Evolutionary conservation across 2,888 invertebrate genomes (phyloP), one percentile per base, ranked within the genome.

Genomic region (Camptogramma bilineatum): DNA sequence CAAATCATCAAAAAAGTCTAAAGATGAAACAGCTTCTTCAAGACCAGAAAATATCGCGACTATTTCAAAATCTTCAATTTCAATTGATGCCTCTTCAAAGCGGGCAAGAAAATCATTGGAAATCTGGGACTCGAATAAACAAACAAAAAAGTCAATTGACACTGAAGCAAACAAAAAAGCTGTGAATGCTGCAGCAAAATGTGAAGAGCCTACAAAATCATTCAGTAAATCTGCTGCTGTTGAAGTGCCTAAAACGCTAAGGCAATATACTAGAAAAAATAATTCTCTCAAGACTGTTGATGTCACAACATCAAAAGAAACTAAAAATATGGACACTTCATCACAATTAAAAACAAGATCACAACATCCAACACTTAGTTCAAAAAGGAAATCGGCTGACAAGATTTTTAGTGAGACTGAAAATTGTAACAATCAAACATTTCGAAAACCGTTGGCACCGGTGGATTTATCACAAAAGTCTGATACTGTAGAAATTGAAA

Each of bases 401-500:
- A 17, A 13, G 7, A 46, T 31, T 34, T 46, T 13, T 34, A 24
- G 21, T 39, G 4, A 0, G 18, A 18, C 24, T 18, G 16, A 50
- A 39, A 54, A 50, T 7, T 42, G n/a, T 19, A 39, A n/a, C 48
- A 50, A 42, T 21, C 4, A 9, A 31, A 52, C 17, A 53, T 17
- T 17, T 16, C 10, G 7, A n/a, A 47, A 13, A 46, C 10, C 50
- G 17, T 42, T 54, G 10, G 47, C 61, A 8, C 50, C 44, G 46
- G 28, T 28, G 7, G 16, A 55, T 28, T 34, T 28, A 42, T 4
- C 47, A 47, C 63, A 59, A 19, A 44, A 28, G 4, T 31, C 39
- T 21, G 24, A 24, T 58, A 28, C 19, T 21, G 18, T 60, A 13
- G 46, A 63, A 47, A 51, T 56, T 21, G 62, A 60, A 60, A 53